Conservation (phyloP, 2,888 invertebrate species). For the Sycophila texana region DNA sequence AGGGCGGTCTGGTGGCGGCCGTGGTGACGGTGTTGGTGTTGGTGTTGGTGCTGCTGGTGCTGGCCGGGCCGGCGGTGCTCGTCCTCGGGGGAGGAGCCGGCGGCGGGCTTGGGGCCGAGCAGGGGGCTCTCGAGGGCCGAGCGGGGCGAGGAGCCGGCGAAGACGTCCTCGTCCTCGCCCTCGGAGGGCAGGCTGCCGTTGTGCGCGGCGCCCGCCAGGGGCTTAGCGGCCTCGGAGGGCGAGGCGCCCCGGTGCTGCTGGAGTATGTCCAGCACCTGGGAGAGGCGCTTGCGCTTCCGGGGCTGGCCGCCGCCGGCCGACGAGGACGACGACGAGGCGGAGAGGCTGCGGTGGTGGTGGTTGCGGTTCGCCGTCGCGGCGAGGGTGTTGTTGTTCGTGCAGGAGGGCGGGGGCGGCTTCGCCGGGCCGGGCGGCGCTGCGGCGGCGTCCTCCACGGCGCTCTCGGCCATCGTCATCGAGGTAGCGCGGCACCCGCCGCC, state of each 20-base stretch:
- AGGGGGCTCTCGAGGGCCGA: slow-evolving; percentile 76
- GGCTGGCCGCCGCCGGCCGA: slow-evolving; percentile 75
- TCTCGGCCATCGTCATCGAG: slow-evolving; percentile 86
- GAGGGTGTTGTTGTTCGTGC: slow-evolving; percentile 80
- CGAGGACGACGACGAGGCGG: slow-evolving; percentile 37
- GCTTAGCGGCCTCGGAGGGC: slow-evolving; percentile 62
- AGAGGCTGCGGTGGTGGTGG: slow-evolving; percentile 73
- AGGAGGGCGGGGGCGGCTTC: slow-evolving; percentile 75
- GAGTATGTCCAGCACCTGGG: slow-evolving; percentile 88
- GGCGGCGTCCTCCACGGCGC: slow-evolving; percentile 80
- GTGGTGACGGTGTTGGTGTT: slow-evolving; percentile 61
- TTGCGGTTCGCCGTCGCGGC: slow-evolving; percentile 81
- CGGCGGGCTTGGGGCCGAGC: slow-evolving; percentile 62
- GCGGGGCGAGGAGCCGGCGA: slow-evolving; percentile 71
- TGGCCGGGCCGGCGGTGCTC: slow-evolving; percentile 15
- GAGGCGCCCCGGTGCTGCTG: slow-evolving; percentile 74
- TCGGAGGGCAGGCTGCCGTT: slow-evolving; percentile 63
- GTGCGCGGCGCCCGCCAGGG: slow-evolving; percentile 77
- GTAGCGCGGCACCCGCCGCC: slow-evolving; percentile 76
- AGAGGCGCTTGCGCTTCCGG: slow-evolving; percentile 87
- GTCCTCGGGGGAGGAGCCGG: slow-evolving; percentile 10
- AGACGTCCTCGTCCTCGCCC: slow-evolving; percentile 71
- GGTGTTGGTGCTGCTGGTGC: background rate
- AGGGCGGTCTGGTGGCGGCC: slow-evolving; percentile 54
- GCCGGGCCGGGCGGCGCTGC: slow-evolving; percentile 77